phyloP scores from a whole-genome alignment of 1,140 invertebrate species.

The Anastrepha obliqua region DNA sequence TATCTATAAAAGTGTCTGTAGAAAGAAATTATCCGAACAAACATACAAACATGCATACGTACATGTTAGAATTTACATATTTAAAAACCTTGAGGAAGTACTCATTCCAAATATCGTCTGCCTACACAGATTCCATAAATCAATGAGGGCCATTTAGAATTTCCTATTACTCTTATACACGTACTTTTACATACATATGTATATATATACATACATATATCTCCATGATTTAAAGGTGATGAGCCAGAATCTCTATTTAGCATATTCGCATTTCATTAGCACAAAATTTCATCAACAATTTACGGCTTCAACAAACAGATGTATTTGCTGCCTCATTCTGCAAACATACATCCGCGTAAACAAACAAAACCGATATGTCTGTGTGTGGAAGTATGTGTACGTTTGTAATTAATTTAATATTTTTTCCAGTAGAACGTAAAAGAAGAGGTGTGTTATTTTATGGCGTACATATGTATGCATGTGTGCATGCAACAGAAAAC shows the following conservation, averaged over 20 bases:
- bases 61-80: not conserved
- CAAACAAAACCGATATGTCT: not conserved
- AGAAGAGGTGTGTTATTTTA: not conserved
- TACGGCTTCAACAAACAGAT: slow-evolving; percentile 8
- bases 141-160: not conserved
- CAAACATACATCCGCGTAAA: not conserved
- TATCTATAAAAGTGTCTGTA: too few relatives aligned
- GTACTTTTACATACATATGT: not conserved
- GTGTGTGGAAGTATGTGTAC: not conserved
- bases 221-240: not conserved
- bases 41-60: not conserved
- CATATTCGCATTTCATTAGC: not conserved
- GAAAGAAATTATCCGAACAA: too few relatives aligned
- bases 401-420: not conserved
- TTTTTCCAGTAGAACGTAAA: not conserved
- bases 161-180: not conserved
- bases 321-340: not conserved
- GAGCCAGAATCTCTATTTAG: not conserved
- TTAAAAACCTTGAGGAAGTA: not conserved
- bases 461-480: not conserved
- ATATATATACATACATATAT: not conserved
- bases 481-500: not conserved
- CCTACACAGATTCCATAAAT: not conserved
- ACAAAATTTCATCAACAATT: not conserved
- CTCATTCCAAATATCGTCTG: not conserved